Conservation (phyloP, 2,888 invertebrate species). For the Phyllotreta cruciferae region DNA sequence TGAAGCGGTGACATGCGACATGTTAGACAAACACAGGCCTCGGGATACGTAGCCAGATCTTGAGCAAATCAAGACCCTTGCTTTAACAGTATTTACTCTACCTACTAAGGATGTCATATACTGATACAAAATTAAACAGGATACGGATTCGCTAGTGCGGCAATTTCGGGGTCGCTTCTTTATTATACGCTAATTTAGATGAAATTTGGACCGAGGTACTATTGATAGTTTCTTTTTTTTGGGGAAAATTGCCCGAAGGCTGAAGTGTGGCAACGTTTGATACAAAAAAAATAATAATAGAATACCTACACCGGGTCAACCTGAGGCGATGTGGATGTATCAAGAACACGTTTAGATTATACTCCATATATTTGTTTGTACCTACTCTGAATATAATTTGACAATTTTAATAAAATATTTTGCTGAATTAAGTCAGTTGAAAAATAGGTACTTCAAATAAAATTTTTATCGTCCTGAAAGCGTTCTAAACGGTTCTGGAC, state of each 20-base stretch:
- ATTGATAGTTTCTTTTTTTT: constrained; percentile 13
- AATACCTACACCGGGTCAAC: too few relatives aligned
- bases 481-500: too few relatives aligned
- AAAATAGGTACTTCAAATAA: too few relatives aligned
- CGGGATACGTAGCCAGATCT: constrained; percentile 38
- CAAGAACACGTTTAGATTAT: too few relatives aligned
- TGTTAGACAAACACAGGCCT: constrained; percentile 53
- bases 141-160: constrained; percentile 24
- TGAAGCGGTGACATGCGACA: constrained; percentile 59
- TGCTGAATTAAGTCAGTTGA: too few relatives aligned
- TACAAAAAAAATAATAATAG: too few relatives aligned
- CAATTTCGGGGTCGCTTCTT: constrained; percentile 22
- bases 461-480: too few relatives aligned
- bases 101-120: constrained; percentile 39
- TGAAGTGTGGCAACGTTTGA: constrained; percentile 4
- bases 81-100: constrained; percentile 40
- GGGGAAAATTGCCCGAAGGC: not conserved
- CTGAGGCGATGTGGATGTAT: too few relatives aligned
- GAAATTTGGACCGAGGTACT: constrained; percentile 26
- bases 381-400: too few relatives aligned
- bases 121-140: constrained; percentile 38
- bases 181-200: constrained; percentile 30
- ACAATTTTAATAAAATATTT: too few relatives aligned
- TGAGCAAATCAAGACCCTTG: constrained; percentile 39
- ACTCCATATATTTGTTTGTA: too few relatives aligned